phyloP scores from a whole-genome alignment of 2,888 invertebrate genomes.

The Carterocephalus palaemon region DNA sequence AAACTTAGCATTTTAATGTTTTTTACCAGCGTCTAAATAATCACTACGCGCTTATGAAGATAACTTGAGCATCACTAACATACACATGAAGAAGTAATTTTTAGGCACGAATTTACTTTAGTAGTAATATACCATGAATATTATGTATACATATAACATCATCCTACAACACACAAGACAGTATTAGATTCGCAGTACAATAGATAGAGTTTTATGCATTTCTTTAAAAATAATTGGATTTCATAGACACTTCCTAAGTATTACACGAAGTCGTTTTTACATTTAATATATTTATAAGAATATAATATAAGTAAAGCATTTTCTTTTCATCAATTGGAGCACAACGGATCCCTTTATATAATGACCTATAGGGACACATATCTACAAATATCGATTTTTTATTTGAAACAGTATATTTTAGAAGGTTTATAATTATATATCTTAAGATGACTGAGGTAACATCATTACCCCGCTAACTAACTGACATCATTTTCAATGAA shows the following conservation, averaged over 20 bases:
- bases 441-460: constrained; percentile 57
- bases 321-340: constrained; percentile 69
- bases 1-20: constrained; percentile 47
- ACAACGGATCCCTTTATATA: constrained; percentile 67
- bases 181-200: constrained; percentile 44
- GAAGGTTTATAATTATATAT: constrained; percentile 52
- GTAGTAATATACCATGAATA: constrained; percentile 39
- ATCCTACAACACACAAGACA: constrained; percentile 68
- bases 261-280: constrained; percentile 69
- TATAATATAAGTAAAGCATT: constrained; percentile 78
- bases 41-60: constrained; percentile 69
- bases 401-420: constrained; percentile 59
- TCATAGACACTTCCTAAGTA: constrained; percentile 75
- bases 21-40: constrained; percentile 64
- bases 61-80: constrained; percentile 75
- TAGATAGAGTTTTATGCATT: constrained; percentile 59
- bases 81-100: constrained; percentile 59
- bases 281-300: constrained; percentile 78
- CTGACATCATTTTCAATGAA: constrained; percentile 72
- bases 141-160: constrained; percentile 47
- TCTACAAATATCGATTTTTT: constrained; percentile 61
- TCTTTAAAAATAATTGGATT: constrained; percentile 58
- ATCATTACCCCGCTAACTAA: constrained; percentile 60
- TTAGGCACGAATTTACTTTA: constrained; percentile 74
- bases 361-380: constrained; percentile 63